phyloP scores from a whole-genome alignment of 2,113 vertebrate species.

The Eretmochelys imbricata region DNA sequence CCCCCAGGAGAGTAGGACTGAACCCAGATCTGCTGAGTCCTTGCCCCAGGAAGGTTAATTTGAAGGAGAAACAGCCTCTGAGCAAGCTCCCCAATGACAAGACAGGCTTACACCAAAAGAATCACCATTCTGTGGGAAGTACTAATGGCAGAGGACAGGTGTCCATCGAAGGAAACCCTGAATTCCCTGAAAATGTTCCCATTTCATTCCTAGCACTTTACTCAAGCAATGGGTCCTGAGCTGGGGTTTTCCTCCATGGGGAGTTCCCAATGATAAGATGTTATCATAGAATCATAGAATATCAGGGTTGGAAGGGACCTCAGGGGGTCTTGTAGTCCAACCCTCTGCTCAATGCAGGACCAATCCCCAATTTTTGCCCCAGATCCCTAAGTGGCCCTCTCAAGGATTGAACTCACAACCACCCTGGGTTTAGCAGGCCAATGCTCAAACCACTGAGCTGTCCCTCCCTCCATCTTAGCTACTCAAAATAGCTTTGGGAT shows the following conservation, averaged over 20 bases:
- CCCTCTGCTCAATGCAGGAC: too few relatives aligned
- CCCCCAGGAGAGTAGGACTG: not conserved
- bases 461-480: not conserved
- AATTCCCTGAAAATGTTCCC: not conserved
- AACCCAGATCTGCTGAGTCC: not conserved
- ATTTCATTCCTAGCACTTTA: not conserved
- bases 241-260: constrained; percentile 26
- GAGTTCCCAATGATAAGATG: not conserved
- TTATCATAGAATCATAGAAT: not conserved
- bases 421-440: too few relatives aligned
- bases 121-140: not conserved
- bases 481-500: constrained; percentile 42
- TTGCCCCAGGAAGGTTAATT: not conserved
- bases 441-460: too few relatives aligned
- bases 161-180: constrained; percentile 15
- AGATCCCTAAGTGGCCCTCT: too few relatives aligned
- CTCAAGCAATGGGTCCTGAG: constrained; percentile 23
- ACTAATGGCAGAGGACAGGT: not conserved
- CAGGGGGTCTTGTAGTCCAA: too few relatives aligned
- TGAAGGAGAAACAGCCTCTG: not conserved
- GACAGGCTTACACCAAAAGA: not conserved
- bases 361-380: too few relatives aligned
- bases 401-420: too few relatives aligned
- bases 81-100: not conserved
- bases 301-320: too few relatives aligned